Base-by-base conservation (phyloP, 2,797 vertebrate species). In the Fringilla coelebs region DNA sequence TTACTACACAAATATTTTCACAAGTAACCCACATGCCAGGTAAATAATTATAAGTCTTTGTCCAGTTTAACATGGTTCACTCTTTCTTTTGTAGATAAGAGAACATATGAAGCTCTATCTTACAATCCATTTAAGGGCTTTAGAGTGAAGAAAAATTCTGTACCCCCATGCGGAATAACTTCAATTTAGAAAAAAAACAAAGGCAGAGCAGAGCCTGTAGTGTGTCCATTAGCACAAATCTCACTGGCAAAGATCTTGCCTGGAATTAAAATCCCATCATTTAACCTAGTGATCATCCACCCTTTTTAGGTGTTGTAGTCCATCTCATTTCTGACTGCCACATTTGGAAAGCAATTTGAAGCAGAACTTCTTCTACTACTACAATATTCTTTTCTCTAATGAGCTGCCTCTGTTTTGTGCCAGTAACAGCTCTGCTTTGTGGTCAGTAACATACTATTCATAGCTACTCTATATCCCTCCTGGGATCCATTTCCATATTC, bases 1-100 rank as follows among this genome's bases (percentile, higher is more conserved):
- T 94, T 78, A 70, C 57, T 77, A 19, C 72, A 89, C 74, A 96
- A 97, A 95, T 96, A 96, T 93, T 97, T 96, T 95, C 82, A 63
- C 61, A 83, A 96, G 84, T 83, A 91, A 71, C 66, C 18, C 57
- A 31, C 31, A 91, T 57, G 36, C 57, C 88, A 95, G 74, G 88
- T 90, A 96, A 93, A 89, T 48, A 80, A 83, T 91, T 85, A 49
- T 81, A 75, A 90, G 29, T 5, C 31, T 92, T 94, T 87, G 51
- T 79, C 61, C 38, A 43, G 54, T 85, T 93, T 90, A 90, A 81
- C 58, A 34, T 4, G 2, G 22, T 46, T 65, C 57, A 54, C 72
- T 90, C 40, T 82, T 75, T 63, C 41, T 94, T 93, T 76, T 72
- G 62, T 72, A 79, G 48, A 29, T 5, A 67, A 26, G 2, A 62